Base-by-base conservation (phyloP, 2,888 invertebrate genomes). In the Bursaphelenchus okinawaensis region DNA sequence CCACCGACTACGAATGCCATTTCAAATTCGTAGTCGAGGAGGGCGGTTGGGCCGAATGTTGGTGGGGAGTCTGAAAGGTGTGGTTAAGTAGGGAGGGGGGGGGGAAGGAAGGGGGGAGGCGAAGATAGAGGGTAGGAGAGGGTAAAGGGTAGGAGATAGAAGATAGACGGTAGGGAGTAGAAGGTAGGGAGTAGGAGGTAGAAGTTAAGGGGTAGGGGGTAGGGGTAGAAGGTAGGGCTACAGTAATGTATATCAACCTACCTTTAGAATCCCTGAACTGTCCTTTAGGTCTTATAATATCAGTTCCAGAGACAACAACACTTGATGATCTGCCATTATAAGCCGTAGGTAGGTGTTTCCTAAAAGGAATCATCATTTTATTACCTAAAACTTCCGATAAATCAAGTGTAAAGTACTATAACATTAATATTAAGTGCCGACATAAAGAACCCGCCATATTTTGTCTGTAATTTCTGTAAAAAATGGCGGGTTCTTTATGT, bases 291-390 rank as follows among this genome's bases (percentile, higher is more conserved):
- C 98, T 88, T 60, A 52, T 88, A 70, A 98, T 89, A 0, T 91
- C 89, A 2, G 95, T 95, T 0, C 94, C 95, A 0, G 95, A 94
- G 62, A 95, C 87, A 1, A 95, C 91, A 16, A 99, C 88, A 0
- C 95, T 94, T 74, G 95, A 95, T 8, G 93, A 90, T 64, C 98
- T 88, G 0, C 98, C 96, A 85, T 99, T 98, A 84, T 98, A 99
- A 0, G 92, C 98, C 26, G 98, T 92, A 0, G 98, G 98, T 27
- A 99, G 84, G 83, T 93, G 88, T 82, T 91, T 93, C 93, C 93
- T 92, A 82, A 3, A 76, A 29, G 12, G 12, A 29, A 9, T 29
- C 12, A 29, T 7, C 29, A 29, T 7, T 29, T 9, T 9, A 12
- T 29, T 29, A 7, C 12, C 7, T 29, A 12, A 29, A 29, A 29